These are phyloP conservation scores for Pogonocherus hispidulus DNA, from an alignment of 2,888 invertebrate genomes.

Conservation along the genomic window DNA sequence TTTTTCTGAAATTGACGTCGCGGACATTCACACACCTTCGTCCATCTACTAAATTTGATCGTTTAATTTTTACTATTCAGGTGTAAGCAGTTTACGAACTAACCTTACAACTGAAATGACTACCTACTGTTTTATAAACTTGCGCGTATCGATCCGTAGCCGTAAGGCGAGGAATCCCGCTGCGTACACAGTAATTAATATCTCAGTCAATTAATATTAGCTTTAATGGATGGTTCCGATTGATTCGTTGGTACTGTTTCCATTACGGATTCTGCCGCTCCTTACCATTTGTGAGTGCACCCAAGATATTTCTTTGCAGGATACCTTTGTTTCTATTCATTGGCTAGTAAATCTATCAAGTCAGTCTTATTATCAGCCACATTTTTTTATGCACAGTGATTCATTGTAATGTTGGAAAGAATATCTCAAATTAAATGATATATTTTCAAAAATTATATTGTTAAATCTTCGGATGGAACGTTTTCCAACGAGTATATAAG, in stretches of 20 bases:
- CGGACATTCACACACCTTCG: no score
- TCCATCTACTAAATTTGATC: not conserved
- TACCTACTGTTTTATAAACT: slow-evolving; percentile 26
- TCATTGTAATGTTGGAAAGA: no score
- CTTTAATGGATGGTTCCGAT: slow-evolving; percentile 50
- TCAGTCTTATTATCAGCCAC: no score
- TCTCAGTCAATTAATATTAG: slow-evolving; percentile 56
- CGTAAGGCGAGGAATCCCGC: slow-evolving; percentile 49
- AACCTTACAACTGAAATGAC: slow-evolving; percentile 14
- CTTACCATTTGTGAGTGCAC: not conserved
- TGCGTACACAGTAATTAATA: slow-evolving; percentile 54
- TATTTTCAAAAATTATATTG: no score
- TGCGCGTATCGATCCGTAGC: slow-evolving; percentile 5
- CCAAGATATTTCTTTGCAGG: slow-evolving; percentile 1
- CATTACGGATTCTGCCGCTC: slow-evolving; percentile 31
- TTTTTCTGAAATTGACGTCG: not conserved
- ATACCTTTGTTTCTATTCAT: slow-evolving; percentile 13
- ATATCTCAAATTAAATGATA: no score
- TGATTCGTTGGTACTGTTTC: slow-evolving; percentile 55
- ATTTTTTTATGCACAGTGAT: no score
- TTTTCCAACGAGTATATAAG: no score
- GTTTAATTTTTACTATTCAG: not conserved
- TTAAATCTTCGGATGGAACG: no score
- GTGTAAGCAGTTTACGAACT: not conserved
- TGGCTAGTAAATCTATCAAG: no score